These are phyloP conservation scores for Chiloscyllium plagiosum DNA, from an alignment of 2,113 vertebrate genomes.

Conservation along the genomic window DNA sequence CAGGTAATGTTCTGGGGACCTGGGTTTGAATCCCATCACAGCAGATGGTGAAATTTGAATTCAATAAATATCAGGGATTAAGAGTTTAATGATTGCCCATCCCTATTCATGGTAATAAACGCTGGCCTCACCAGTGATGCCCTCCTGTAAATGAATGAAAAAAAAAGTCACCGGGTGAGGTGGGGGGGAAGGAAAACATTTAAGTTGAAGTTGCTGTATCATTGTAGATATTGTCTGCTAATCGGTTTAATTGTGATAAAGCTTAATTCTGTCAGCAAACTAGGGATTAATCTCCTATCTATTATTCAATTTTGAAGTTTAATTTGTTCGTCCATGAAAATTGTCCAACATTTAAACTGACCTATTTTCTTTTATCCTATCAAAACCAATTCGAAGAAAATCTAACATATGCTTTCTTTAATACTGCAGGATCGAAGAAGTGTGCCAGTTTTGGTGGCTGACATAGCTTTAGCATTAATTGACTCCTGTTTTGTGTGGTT, in stretches of 20 bases:
- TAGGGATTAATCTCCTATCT: not conserved
- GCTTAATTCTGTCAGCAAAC: not conserved
- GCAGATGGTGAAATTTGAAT: too few relatives aligned
- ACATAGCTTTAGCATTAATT: slow-evolving; percentile 65
- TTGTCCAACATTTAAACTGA: not conserved
- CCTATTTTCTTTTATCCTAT: not conserved
- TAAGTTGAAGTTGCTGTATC: not conserved
- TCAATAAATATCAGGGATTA: too few relatives aligned
- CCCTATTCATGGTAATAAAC: too few relatives aligned
- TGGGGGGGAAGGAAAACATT: not conserved
- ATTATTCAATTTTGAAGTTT: not conserved
- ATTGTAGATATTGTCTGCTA: too few relatives aligned
- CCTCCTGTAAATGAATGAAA: too few relatives aligned
- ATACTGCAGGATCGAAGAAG: slow-evolving; percentile 58
- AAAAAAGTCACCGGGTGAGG: not conserved
- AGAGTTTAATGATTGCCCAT: too few relatives aligned
- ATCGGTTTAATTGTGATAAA: not conserved
- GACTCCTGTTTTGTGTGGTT: slow-evolving; percentile 72
- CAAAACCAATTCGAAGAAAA: not conserved
- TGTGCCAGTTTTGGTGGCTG: slow-evolving; percentile 59
- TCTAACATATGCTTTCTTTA: slow-evolving; percentile 7
- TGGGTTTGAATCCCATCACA: too few relatives aligned
- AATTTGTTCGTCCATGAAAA: not conserved
- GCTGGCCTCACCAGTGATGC: too few relatives aligned
- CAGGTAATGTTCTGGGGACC: too few relatives aligned